Evolutionary conservation across 2,888 invertebrate species (phyloP).

Genomic region (Pasiphila rectangulata): DNA sequence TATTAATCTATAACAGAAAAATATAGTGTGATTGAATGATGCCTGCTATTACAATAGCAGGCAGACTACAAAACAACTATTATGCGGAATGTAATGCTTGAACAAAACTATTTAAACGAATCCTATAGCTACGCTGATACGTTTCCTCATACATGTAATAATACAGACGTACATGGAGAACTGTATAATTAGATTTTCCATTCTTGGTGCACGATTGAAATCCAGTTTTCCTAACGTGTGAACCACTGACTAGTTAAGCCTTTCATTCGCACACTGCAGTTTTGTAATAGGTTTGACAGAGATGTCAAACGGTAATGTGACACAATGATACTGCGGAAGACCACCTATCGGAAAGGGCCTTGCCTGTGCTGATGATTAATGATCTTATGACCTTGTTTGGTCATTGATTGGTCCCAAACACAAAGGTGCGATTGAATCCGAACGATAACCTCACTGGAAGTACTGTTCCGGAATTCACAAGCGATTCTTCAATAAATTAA

Average conservation of each 20-base stretch:
- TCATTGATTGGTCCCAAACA: slow-evolving; percentile 33
- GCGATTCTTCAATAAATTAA: slow-evolving; percentile 8
- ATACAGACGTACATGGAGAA: slow-evolving; percentile 41
- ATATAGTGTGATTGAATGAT: too few species aligned
- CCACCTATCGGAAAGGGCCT: slow-evolving; percentile 43
- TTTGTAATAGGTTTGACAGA: slow-evolving; percentile 34
- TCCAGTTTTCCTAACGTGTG: slow-evolving; percentile 42
- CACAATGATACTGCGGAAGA: slow-evolving; percentile 45
- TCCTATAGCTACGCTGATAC: slow-evolving; percentile 29
- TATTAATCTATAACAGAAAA: too few species aligned
- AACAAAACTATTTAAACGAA: slow-evolving; percentile 29
- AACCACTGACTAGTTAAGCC: slow-evolving; percentile 36
- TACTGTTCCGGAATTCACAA: slow-evolving; percentile 9
- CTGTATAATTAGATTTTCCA: slow-evolving; percentile 51
- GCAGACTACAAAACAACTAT: neutral
- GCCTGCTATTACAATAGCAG: too few species aligned
- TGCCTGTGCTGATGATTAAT: slow-evolving; percentile 47
- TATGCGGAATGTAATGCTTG: neutral
- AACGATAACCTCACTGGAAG: slow-evolving; percentile 10
- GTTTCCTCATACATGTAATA: slow-evolving; percentile 46
- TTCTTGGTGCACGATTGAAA: slow-evolving; percentile 43
- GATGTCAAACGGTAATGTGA: slow-evolving; percentile 26
- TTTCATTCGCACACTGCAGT: slow-evolving; percentile 34
- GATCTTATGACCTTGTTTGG: slow-evolving; percentile 36
- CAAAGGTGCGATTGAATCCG: slow-evolving; percentile 14